Conservation (phyloP, 2,888 invertebrate genomes). For the Petrolisthes manimaculis region DNA sequence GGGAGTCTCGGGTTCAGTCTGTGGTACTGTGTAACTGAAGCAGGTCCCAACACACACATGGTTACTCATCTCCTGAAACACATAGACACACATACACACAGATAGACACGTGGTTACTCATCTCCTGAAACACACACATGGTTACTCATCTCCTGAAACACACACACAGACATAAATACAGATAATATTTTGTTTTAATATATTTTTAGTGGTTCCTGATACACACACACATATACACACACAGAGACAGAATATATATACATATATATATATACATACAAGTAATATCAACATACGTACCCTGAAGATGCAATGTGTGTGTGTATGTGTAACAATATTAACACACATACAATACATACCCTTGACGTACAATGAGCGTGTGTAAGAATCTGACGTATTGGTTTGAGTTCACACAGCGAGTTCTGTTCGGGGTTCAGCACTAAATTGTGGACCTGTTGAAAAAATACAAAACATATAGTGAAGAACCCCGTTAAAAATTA, state of each 20-base stretch:
- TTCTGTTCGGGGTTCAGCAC: conserved; percentile 79
- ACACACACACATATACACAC: too few species aligned
- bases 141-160: not conserved
- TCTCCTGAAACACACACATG: not conserved
- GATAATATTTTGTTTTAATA: too few species aligned
- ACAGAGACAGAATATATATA: too few species aligned
- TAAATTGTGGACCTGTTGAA: conserved; percentile 77
- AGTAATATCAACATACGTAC: too few species aligned
- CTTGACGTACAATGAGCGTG: conserved; percentile 62
- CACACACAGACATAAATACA: too few species aligned
- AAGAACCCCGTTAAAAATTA: too few species aligned
- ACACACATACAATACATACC: too few species aligned
- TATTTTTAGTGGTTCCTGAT: too few species aligned
- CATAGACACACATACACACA: not conserved
- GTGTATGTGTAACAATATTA: too few species aligned
- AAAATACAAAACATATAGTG: not conserved
- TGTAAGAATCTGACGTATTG: conserved; percentile 77
- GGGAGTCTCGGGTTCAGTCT: conserved; percentile 78
- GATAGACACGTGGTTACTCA: not conserved
- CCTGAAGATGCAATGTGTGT: not conserved
- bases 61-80: conserved; percentile 76
- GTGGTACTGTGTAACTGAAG: conserved; percentile 80
- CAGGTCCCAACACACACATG: conserved; percentile 81
- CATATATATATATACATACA: too few species aligned
- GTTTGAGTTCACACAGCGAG: conserved; percentile 80